Percentiles rank a stretch among this genome's conserved stretches.
phyloP scores from a whole-genome alignment of 2,888 invertebrate genomes.

The Nymphalis urticae region DNA sequence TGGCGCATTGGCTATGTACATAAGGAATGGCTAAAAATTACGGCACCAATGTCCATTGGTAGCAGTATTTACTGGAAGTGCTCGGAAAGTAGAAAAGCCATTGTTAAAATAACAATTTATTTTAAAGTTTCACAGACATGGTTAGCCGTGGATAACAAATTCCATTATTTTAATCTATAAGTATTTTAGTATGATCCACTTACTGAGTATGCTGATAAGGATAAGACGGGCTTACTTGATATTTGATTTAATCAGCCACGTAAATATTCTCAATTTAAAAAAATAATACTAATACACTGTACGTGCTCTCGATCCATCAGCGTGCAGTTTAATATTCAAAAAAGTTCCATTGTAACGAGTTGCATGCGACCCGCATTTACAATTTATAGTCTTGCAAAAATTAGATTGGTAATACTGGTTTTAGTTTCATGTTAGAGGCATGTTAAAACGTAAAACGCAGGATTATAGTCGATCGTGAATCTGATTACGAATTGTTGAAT shows the following conservation, averaged over 20 bases:
- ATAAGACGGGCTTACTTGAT: too few species aligned
- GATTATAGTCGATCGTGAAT: constrained; percentile 29
- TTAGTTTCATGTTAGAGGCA: constrained; percentile 35
- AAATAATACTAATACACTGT: constrained; percentile 1
- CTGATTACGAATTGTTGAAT: constrained; percentile 17
- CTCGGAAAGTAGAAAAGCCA: too few species aligned
- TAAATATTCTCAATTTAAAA: background rate
- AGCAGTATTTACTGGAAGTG: too few species aligned
- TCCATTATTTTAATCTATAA: too few species aligned
- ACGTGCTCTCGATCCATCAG: constrained; percentile 28
- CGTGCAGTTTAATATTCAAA: constrained; percentile 28
- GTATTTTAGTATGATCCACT: too few species aligned
- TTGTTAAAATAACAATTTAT: too few species aligned
- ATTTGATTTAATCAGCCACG: background rate
- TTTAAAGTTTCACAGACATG: too few species aligned
- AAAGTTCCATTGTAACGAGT: constrained; percentile 31
- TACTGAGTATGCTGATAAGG: too few species aligned
- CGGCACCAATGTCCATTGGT: too few species aligned
- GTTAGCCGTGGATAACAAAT: too few species aligned
- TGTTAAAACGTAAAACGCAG: constrained; percentile 26
- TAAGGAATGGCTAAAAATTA: too few species aligned
- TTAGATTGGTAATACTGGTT: constrained; percentile 33
- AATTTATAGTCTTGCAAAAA: constrained; percentile 38
- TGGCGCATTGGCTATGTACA: too few species aligned
- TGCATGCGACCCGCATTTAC: constrained; percentile 34